These are phyloP conservation scores for Neocrepidodera transversa DNA, from an alignment of 2,888 invertebrate genomes.

Conservation along the genomic window DNA sequence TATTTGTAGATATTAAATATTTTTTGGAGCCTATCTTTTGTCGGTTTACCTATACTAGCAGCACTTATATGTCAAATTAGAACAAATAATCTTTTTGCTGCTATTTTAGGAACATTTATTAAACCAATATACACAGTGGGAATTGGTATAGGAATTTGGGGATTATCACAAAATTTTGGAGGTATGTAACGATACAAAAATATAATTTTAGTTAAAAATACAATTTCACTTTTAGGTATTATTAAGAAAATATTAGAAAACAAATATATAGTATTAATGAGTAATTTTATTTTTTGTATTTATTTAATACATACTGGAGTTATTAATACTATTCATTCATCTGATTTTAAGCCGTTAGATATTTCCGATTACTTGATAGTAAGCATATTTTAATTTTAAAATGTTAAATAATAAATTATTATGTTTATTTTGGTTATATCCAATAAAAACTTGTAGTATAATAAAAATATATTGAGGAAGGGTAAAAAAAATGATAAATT, in stretches of 20 bases:
- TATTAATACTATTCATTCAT: background rate
- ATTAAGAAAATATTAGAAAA: slow-evolving; percentile 15
- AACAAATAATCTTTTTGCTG: slow-evolving; percentile 15
- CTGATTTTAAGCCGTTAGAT: background rate
- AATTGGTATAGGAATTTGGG: slow-evolving; percentile 35
- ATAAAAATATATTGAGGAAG: no score
- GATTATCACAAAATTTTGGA: slow-evolving; percentile 34
- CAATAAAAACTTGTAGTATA: no score
- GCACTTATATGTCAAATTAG: background rate
- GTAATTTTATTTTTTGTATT: slow-evolving; percentile 21
- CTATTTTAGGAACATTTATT: slow-evolving; percentile 31
- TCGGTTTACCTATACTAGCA: slow-evolving; percentile 14
- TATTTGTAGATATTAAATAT: slow-evolving; percentile 11
- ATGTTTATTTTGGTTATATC: no score
- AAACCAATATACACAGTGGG: slow-evolving; percentile 31
- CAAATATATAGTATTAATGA: slow-evolving; percentile 11
- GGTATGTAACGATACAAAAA: slow-evolving; percentile 17
- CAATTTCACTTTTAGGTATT: slow-evolving; percentile 19
- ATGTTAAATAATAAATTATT: no score
- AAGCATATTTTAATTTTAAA: no score
- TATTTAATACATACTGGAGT: slow-evolving; percentile 9
- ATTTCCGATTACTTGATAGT: background rate
- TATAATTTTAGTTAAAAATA: no score
- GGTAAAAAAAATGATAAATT: no score
- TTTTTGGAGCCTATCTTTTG: slow-evolving; percentile 7